Evolutionary conservation across 2,797 vertebrate species (phyloP), one percentile per base, ranked within the genome.

Genomic region (Hydrocynus forskahlii): DNA sequence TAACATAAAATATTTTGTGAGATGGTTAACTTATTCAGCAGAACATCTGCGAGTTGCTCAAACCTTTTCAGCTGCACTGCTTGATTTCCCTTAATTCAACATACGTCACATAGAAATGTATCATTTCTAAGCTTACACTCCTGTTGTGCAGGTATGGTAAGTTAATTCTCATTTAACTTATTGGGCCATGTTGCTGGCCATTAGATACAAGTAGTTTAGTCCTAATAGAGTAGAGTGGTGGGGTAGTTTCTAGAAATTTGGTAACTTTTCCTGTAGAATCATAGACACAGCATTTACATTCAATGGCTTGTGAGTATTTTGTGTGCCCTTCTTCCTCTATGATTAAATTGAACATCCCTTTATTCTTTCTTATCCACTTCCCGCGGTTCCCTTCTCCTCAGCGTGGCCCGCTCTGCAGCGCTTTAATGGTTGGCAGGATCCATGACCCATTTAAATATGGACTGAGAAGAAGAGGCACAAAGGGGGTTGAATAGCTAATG

Each of bases 371-470:
- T 25, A 55, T 23, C 35, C 78, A 85, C 17, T 73, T 80, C 66
- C 75, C 25, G 50, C 5, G 40, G 75, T 23, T 23, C 9, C 75
- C 70, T 86, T 91, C 84, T 57, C 70, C 85, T 86, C 84, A 86
- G 59, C 76, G 14, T 12, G 86, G 81, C 80, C 85, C 85, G 86
- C 89, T 85, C 87, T 85, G 71, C 87, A 72, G 80, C 72, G 70
- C 87, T 88, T 45, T 86, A 64, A 43, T 88, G 83, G 80, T 86
- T 89, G 89, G 87, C 86, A 90, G 86, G 84, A 89, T 91, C 79
- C 80, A 76, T 90, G 91, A 91, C 91, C 90, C 75, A 92, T 74
- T 93, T 78, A 86, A 89, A 89, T 85, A 83, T 87, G 83, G 90
- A 81, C 87, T 77, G 87, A 81, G 88, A 89, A 90, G 86, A 87